Percentiles rank a stretch among this genome's conserved stretches.
phyloP scores from a whole-genome alignment of 2,888 invertebrate species.

The Euzetes globulus region DNA sequence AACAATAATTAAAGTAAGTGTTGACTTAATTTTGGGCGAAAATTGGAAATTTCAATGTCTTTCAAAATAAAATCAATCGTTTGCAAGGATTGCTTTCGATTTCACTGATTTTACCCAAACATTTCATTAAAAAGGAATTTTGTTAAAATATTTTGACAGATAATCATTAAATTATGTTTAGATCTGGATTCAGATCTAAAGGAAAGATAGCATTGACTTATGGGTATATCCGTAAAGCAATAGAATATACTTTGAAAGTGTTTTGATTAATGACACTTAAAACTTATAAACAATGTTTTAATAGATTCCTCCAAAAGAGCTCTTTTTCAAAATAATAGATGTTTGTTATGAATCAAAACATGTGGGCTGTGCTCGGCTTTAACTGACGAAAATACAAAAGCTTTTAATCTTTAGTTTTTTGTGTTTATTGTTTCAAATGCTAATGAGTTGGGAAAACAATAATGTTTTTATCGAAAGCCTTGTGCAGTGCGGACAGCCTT shows the following conservation, averaged over 20 bases:
- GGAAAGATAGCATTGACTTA: not conserved
- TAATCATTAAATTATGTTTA: not conserved
- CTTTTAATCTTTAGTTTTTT: not conserved
- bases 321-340: not conserved
- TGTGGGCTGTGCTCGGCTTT: not conserved
- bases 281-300: not conserved
- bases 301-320: not conserved
- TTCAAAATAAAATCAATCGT: no score
- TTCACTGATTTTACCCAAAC: no score
- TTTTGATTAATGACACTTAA: constrained; percentile 15
- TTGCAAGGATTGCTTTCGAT: no score
- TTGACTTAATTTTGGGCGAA: no score
- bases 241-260: not conserved
- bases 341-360: not conserved
- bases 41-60: no score
- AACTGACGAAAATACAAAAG: not conserved
- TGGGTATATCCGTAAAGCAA: not conserved
- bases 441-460: constrained; percentile 2
- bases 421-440: not conserved
- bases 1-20: no score
- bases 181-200: not conserved
- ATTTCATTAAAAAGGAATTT: no score
- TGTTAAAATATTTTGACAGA: not conserved
- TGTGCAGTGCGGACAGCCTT: constrained; percentile 11
- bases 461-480: constrained; percentile 10